Evolutionary conservation across 2,797 vertebrate genomes (phyloP).

Genomic region (Sibirionetta formosa): DNA sequence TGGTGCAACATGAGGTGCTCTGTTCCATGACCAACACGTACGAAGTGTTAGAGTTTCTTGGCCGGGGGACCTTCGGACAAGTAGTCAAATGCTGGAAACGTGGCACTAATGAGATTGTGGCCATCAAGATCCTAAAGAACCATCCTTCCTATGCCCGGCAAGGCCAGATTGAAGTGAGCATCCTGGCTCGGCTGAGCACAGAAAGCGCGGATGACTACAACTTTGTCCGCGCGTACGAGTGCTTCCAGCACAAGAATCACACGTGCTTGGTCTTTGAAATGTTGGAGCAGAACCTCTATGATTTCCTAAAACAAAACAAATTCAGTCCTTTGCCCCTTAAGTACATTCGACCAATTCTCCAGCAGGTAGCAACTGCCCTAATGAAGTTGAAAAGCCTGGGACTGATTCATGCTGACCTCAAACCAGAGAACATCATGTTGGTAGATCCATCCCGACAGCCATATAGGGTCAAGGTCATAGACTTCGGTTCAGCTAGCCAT

Average conservation of each 20-base stretch:
- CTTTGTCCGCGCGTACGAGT: constrained; percentile 97
- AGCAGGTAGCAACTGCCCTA: constrained; percentile 97
- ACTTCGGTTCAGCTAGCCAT: constrained; percentile 98
- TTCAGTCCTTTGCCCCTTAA: constrained; percentile 98
- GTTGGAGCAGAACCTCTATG: constrained; percentile 99
- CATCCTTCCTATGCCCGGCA: constrained; percentile 98
- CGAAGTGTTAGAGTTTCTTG: constrained; percentile 97
- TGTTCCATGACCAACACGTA: constrained; percentile 99
- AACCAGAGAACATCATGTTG: constrained; percentile 99
- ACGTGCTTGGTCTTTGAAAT: constrained; percentile 99
- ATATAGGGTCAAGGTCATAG: constrained; percentile 98
- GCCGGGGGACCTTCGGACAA: constrained; percentile 97
- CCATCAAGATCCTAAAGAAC: constrained; percentile 99
- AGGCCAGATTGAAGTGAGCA: constrained; percentile 99
- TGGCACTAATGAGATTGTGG: constrained; percentile 98
- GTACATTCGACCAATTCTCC: constrained; percentile 96
- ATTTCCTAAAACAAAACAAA: constrained; percentile 99
- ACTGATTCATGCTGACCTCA: constrained; percentile 98
- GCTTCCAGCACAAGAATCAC: constrained; percentile 99
- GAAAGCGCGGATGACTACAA: constrained; percentile 98
- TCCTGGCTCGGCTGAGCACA: constrained; percentile 96
- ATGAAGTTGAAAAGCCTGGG: constrained; percentile 99
- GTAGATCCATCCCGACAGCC: constrained; percentile 97
- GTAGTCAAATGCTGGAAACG: constrained; percentile 99
- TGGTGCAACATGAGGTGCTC: constrained; percentile 98